Percentiles rank a stretch among this genome's conserved stretches.
phyloP scores from a whole-genome alignment of 2,113 vertebrate genomes.

The Gorsachius goisagi region DNA sequence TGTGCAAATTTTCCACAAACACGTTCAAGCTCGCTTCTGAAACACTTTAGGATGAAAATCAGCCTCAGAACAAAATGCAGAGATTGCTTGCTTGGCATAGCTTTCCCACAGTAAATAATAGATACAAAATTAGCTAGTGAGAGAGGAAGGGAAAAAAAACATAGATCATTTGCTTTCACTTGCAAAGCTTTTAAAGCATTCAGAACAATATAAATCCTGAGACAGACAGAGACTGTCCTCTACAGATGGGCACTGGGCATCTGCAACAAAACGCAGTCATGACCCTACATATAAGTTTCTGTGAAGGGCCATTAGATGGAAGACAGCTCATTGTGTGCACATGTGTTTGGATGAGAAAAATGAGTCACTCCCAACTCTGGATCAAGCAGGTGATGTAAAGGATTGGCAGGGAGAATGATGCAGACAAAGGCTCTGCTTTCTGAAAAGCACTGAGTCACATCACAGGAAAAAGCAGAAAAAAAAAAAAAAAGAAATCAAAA shows the following conservation, averaged over 20 bases:
- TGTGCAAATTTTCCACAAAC: neutral
- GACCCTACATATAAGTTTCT: slow-evolving; percentile 62
- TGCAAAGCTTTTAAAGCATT: slow-evolving; percentile 50
- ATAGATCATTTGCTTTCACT: slow-evolving; percentile 45
- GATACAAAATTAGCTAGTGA: slow-evolving; percentile 51
- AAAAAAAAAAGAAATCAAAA: slow-evolving; percentile 20
- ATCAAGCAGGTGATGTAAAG: slow-evolving; percentile 61
- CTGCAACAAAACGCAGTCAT: slow-evolving; percentile 52
- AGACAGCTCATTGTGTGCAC: slow-evolving; percentile 60
- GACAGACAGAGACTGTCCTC: slow-evolving; percentile 55
- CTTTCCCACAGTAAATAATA: slow-evolving; percentile 62
- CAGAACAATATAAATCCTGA: slow-evolving; percentile 59
- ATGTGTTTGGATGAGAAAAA: slow-evolving; percentile 63
- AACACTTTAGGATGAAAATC: neutral
- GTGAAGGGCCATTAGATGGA: slow-evolving; percentile 52
- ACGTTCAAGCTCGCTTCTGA: neutral
- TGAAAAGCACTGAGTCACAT: slow-evolving; percentile 65
- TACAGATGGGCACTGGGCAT: slow-evolving; percentile 56
- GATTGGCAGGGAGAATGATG: slow-evolving; percentile 53
- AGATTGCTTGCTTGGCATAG: slow-evolving; percentile 33
- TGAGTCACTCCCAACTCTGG: slow-evolving; percentile 59
- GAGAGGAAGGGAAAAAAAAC: slow-evolving; percentile 11
- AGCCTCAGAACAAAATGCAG: slow-evolving; percentile 11
- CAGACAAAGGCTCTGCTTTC: slow-evolving; percentile 49
- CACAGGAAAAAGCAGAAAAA: neutral